phyloP scores from a whole-genome alignment of 2,113 vertebrate species.

The Nothocercus julius region DNA sequence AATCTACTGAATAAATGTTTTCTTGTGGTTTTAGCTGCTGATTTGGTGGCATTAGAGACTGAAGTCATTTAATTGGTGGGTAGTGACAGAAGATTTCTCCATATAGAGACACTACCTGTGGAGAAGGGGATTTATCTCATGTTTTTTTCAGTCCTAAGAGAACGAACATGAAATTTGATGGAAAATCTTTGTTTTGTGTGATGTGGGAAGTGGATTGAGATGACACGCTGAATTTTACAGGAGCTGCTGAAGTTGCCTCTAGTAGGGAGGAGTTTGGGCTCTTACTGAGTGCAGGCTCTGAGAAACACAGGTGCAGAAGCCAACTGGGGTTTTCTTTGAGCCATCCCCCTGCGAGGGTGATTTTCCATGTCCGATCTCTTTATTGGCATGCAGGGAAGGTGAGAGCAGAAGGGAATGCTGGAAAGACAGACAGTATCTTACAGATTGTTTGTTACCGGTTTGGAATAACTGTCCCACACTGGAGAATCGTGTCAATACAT shows the following conservation, averaged over 20 bases:
- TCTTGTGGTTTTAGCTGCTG: background rate
- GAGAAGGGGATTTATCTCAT: background rate
- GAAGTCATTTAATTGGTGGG: background rate
- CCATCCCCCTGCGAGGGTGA: background rate
- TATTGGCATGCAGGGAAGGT: conserved; percentile 16
- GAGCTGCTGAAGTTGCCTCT: background rate
- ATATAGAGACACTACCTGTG: background rate
- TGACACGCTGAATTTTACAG: background rate
- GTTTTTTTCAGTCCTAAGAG: background rate
- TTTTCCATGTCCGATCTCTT: conserved; percentile 18
- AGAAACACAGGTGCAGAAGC: background rate
- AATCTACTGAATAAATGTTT: background rate
- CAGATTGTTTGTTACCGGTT: background rate
- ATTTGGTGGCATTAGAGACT: background rate
- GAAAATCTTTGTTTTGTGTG: background rate
- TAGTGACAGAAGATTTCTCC: background rate
- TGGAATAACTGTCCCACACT: background rate
- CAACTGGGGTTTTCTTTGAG: background rate
- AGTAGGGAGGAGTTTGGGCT: background rate
- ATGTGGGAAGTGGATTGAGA: background rate
- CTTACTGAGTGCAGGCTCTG: background rate
- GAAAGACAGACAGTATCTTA: background rate
- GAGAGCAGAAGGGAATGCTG: background rate
- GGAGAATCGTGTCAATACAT: background rate
- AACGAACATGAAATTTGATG: background rate